Conservation (phyloP, 2,888 invertebrate genomes). For the Pollenia amentaria region DNA sequence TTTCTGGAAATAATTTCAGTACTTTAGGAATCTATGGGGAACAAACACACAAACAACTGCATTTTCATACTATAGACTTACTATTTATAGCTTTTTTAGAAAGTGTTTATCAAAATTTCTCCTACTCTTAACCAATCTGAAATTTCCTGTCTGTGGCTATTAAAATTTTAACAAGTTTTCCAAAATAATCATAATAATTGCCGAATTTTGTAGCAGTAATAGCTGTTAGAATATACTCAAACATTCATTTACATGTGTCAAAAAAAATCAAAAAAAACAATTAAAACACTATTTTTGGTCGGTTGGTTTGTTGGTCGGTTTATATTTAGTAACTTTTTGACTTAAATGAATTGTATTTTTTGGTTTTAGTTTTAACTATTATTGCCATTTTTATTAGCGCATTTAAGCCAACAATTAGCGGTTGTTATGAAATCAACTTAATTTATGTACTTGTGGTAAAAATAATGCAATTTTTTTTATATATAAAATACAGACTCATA, state of each 20-base stretch:
- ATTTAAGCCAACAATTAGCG: conserved; percentile 74
- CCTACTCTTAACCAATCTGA: background rate
- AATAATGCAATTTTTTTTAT: conserved; percentile 42
- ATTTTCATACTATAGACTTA: background rate
- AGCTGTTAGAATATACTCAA: background rate
- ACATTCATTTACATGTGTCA: background rate
- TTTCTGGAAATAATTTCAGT: too few relatives aligned
- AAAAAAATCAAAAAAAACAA: too few relatives aligned
- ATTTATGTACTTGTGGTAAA: conserved; percentile 70
- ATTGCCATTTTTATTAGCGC: conserved; percentile 72
- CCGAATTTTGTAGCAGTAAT: background rate
- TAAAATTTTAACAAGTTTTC: conserved; percentile 64
- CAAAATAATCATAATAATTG: conserved; percentile 56
- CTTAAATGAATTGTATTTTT: conserved; percentile 63
- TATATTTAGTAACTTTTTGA: conserved; percentile 62
- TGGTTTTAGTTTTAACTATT: conserved; percentile 68
- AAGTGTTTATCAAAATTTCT: conserved; percentile 27
- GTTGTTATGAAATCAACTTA: conserved; percentile 73
- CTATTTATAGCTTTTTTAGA: too few relatives aligned
- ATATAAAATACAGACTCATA: background rate
- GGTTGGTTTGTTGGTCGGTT: conserved; percentile 52
- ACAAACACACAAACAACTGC: background rate
- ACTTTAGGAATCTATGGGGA: background rate
- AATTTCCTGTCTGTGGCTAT: conserved; percentile 47
- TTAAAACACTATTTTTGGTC: background rate